Conservation (phyloP, 1,140 invertebrate genomes). For the Drosophila yakuba region DNA sequence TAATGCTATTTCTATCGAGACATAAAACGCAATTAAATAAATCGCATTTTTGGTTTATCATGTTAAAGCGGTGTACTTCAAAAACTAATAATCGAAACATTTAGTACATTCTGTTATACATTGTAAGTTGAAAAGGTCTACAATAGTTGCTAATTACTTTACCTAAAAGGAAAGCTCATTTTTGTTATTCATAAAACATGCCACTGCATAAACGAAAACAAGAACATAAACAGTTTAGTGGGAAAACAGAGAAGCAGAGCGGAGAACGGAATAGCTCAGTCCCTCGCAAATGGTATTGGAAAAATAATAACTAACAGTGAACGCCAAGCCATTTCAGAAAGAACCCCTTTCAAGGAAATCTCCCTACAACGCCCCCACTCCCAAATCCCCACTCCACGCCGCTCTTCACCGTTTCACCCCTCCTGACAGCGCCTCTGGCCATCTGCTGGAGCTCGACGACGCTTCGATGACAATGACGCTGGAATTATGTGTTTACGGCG, state of each 20-base stretch:
- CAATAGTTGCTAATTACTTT: slow-evolving; percentile 12
- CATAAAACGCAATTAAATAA: too few relatives aligned
- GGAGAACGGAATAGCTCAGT: slow-evolving; percentile 24
- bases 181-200: slow-evolving; percentile 34
- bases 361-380: neutral
- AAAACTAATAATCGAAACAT: neutral
- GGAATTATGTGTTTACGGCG: slow-evolving; percentile 46
- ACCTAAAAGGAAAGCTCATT: neutral
- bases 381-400: neutral
- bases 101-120: neutral
- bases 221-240: slow-evolving; percentile 52
- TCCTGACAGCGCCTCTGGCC: slow-evolving; percentile 35
- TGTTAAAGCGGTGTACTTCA: too few relatives aligned
- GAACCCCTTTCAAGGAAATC: slow-evolving; percentile 23
- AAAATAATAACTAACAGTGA: slow-evolving; percentile 33
- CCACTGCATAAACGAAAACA: slow-evolving; percentile 63
- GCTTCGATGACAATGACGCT: slow-evolving; percentile 48
- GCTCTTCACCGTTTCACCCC: neutral
- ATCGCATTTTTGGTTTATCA: too few relatives aligned
- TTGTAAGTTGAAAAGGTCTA: neutral
- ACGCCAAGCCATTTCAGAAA: slow-evolving; percentile 8
- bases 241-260: slow-evolving; percentile 40
- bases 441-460: slow-evolving; percentile 76
- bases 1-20: neutral
- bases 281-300: slow-evolving; percentile 21